These are phyloP conservation scores for Neostethus bicornis DNA, from an alignment of 2,797 vertebrate genomes.

Conservation along the genomic window DNA sequence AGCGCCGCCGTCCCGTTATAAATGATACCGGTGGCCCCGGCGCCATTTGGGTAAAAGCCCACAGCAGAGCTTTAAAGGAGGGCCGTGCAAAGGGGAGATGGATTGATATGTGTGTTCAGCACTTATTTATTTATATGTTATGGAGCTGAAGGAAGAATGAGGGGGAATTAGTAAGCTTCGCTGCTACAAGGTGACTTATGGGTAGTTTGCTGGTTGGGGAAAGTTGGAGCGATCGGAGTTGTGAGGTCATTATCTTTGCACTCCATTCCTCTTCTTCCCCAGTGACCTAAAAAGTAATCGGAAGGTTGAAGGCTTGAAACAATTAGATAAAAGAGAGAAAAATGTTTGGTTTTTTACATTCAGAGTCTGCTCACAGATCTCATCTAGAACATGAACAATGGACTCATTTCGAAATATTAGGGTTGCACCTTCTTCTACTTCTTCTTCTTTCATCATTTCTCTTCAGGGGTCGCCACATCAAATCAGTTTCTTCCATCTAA, in stretches of 20 bases:
- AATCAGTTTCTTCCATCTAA: no score
- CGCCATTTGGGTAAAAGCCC: slow-evolving; percentile 86
- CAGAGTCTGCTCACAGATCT: not conserved
- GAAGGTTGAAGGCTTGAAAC: slow-evolving; percentile 20
- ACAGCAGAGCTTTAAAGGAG: slow-evolving; percentile 84
- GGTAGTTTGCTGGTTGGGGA: slow-evolving; percentile 62
- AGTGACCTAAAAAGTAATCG: slow-evolving; percentile 49
- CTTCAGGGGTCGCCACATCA: no score
- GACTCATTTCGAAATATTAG: no score
- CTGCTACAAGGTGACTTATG: slow-evolving; percentile 72
- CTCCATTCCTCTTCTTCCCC: slow-evolving; percentile 41
- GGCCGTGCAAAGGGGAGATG: slow-evolving; percentile 68
- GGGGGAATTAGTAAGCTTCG: slow-evolving; percentile 77
- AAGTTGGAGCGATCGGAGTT: slow-evolving; percentile 51
- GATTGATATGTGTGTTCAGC: slow-evolving; percentile 78
- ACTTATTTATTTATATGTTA: slow-evolving; percentile 84
- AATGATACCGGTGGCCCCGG: slow-evolving; percentile 83
- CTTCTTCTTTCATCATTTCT: no score
- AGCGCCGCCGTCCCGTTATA: slow-evolving; percentile 83
- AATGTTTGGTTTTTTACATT: slow-evolving; percentile 6
- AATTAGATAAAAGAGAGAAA: slow-evolving; percentile 27
- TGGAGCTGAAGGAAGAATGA: slow-evolving; percentile 70
- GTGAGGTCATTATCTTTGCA: slow-evolving; percentile 58
- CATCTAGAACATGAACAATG: no score
- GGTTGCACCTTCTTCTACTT: no score